Percentiles rank a stretch among this genome's conserved stretches.
Conservation (phyloP, 2,113 vertebrate species). For the Syngnathus typhle region DNA sequence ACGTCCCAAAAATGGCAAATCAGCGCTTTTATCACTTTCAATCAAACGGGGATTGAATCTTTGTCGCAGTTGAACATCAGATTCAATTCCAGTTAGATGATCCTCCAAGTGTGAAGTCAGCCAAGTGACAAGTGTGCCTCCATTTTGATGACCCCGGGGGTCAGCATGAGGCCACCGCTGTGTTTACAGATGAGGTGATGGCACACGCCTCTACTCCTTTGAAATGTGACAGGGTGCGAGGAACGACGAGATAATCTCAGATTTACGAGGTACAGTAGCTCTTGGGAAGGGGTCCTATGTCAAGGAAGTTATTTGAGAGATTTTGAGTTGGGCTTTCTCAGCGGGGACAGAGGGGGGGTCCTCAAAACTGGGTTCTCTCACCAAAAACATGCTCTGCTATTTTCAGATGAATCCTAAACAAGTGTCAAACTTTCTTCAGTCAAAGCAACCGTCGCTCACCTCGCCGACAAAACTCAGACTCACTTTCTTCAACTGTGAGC, state of each 20-base stretch:
- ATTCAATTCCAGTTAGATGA: conserved; percentile 8
- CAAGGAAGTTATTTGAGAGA: no score
- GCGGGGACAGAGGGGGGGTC: no score
- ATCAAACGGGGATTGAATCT: conserved; percentile 1
- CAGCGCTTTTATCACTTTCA: conserved; percentile 20
- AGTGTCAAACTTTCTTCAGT: no score
- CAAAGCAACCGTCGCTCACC: not conserved
- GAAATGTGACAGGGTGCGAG: conserved; percentile 51
- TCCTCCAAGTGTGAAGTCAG: conserved; percentile 57
- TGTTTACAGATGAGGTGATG: conserved; percentile 60
- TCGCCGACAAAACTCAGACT: not conserved
- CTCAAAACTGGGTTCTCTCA: no score
- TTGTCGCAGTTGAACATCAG: conserved; percentile 14
- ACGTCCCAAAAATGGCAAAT: conserved; percentile 38
- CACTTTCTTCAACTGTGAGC: not conserved
- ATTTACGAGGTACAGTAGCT: conserved; percentile 64
- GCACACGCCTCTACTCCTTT: conserved; percentile 49
- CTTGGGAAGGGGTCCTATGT: not conserved
- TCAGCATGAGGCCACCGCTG: conserved; percentile 41
- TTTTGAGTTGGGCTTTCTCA: not conserved
- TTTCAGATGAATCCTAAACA: no score
- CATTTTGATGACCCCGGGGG: conserved; percentile 51
- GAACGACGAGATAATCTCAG: conserved; percentile 47
- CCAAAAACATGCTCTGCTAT: no score
- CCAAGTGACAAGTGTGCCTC: conserved; percentile 65